Evolutionary conservation across 2,113 vertebrate species (phyloP), one percentile per base, ranked within the genome.

Genomic region (Pleuronectes platessa): DNA sequence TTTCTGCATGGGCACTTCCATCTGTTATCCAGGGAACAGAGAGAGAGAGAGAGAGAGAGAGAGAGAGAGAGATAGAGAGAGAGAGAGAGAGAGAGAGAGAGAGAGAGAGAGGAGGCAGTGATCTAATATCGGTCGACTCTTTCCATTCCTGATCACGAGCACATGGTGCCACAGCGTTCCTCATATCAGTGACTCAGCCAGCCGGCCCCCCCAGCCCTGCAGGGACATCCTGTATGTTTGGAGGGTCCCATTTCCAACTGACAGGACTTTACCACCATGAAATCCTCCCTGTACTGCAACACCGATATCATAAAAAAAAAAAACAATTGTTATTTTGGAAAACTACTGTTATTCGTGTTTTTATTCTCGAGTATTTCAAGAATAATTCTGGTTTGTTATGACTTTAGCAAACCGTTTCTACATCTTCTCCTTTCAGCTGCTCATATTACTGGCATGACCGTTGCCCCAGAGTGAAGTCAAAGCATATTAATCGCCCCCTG

Each of bases 121-220:
- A 88, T 83, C 75, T 74, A 3, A 64, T 84, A 69, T 82, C 84
- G 76, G 37, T 76, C 74, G 76, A 68, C 74, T 64, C 68, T 68
- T 49, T 49, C 69, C 71, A 71, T 85, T 83, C 77, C 85, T 73
- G 42, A 82, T 68, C 53, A 61, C 61, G 68, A 77, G 67, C 78
- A 82, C 78, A 84, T 67, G 77, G 59, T 59, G 61, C 23, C 56
- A 61, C 77, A 13, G 40, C 37, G 71, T 23, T 62, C 75, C 81
- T 26, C 27, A 18, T 86, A 79, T 85, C 82, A 80, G 13, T 60
- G 74, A 77, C 51, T 76, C 59, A 61, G 62, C 74, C 87, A 75
- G 78, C 67, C 80, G 77, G 45, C 13, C 53, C 47, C 20, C 3
- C 23, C 27, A 40, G 78, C 23, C 45, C 53, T 61, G 23, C 45